These are phyloP conservation scores for Aporophyla nigra DNA, from an alignment of 2,888 invertebrate species.

Conservation along the genomic window DNA sequence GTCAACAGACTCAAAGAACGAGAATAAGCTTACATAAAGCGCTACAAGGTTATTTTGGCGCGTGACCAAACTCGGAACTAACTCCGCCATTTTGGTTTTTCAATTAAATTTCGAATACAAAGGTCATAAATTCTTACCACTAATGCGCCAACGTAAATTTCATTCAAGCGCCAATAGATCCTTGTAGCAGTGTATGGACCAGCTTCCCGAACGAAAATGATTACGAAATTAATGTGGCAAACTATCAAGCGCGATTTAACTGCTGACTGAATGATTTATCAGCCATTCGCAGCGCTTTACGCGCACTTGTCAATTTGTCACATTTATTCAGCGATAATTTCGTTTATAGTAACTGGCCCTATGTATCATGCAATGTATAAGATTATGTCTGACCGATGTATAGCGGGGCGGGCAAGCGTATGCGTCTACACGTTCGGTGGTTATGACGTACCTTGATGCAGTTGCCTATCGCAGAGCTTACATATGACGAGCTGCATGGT, in stretches of 20 bases:
- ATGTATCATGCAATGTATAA: conserved; percentile 40
- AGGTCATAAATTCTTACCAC: not conserved
- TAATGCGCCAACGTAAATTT: not conserved
- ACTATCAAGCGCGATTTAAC: not conserved
- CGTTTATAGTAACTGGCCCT: not conserved
- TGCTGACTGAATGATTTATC: not conserved
- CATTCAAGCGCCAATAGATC: conserved; percentile 6
- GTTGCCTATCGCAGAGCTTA: conserved; percentile 91
- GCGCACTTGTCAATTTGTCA: not conserved
- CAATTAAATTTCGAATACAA: not conserved
- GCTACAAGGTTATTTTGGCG: conserved; percentile 3
- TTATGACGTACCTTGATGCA: conserved; percentile 90
- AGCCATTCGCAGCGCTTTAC: not conserved
- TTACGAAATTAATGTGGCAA: not conserved
- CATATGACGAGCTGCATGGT: conserved; percentile 92
- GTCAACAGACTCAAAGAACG: conserved; percentile 8
- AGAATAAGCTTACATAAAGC: conserved; percentile 10
- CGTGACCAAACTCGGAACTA: not conserved
- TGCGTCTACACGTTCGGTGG: conserved; percentile 74
- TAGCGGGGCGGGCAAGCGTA: conserved; percentile 64
- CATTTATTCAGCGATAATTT: not conserved
- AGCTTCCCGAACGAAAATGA: not conserved
- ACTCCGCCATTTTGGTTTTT: not conserved
- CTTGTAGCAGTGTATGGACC: not conserved
- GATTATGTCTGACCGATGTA: conserved; percentile 53